These are phyloP conservation scores for Phataginus tetradactyla DNA, from an alignment of 2,797 vertebrate genomes.

Conservation along the genomic window DNA sequence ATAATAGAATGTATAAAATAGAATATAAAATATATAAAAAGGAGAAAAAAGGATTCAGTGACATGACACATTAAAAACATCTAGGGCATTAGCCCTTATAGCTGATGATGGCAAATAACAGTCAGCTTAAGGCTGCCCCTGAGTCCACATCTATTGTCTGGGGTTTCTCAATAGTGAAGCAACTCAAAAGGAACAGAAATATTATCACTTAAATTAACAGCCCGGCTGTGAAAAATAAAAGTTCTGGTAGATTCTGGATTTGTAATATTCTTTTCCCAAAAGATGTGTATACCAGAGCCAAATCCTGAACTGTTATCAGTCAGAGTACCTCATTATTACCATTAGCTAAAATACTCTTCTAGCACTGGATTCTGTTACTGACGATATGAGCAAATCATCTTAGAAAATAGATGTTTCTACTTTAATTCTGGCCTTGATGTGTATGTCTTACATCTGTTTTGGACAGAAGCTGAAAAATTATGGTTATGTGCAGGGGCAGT, in stretches of 20 bases:
- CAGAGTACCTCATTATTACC: background rate
- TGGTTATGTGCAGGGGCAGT: background rate
- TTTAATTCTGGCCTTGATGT: slow-evolving; percentile 31
- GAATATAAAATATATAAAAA: background rate
- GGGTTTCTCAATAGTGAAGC: background rate
- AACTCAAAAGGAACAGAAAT: slow-evolving; percentile 30
- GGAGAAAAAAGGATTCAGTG: background rate
- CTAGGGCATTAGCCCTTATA: background rate
- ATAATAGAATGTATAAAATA: background rate
- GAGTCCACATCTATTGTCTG: background rate
- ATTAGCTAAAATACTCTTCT: background rate
- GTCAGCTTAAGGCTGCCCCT: background rate
- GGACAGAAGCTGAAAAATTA: slow-evolving; percentile 58
- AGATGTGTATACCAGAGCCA: background rate
- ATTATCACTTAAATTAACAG: slow-evolving; percentile 54
- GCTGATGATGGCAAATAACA: background rate
- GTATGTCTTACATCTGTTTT: slow-evolving; percentile 35
- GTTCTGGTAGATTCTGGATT: slow-evolving; percentile 26
- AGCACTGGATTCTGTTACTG: background rate
- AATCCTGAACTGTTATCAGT: background rate
- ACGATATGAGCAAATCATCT: background rate
- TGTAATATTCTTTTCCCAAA: slow-evolving; percentile 55
- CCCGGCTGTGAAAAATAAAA: background rate
- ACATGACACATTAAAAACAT: background rate
- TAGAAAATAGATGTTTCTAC: slow-evolving; percentile 3